Base-by-base conservation (phyloP, 2,888 invertebrate genomes). In the Stegana nigrithorax region DNA sequence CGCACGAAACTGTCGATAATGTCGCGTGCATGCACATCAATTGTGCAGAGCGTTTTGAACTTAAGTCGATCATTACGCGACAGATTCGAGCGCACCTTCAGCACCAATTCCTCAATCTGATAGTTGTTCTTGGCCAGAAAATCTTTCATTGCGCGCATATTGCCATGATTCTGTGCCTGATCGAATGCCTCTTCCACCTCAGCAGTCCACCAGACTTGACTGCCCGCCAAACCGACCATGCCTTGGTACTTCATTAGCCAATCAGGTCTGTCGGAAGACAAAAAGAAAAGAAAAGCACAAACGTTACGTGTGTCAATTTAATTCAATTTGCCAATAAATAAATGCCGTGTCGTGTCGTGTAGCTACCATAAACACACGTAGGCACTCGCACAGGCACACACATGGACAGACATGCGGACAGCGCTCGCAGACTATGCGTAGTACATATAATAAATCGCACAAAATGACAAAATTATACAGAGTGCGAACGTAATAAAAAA, bases 191-290 rank as follows among this genome's bases (percentile, higher is more conserved):
- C 93, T 81, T 97, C 97, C 0, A 96, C 95, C 84, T 97, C 96
- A 6, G 94, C 94, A 0, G 96, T 97, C 96, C 96, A 97, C 96
- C 96, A 97, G 1, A 97, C 92, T 75, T 93, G 93, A 87, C 95
- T 95, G 0, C 93, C 93, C 0, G 92, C 94, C 17, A 95, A 86
- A 68, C 92, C 90, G 47, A 94, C 90, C 94, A 94, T 94, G 57
- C 96, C 96, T 82, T 93, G 93, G 85, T 93, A 96, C 72, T 93
- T 91, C 81, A 95, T 80, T 88, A 96, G 95, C 96, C 96, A 97
- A 25, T 93, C 90, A 1, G 92, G 90, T 81, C 96, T 92, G 59
- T 50, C 7, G 26, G 19, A 61, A 53, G 55, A 75, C 72, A 72
- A 71, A 72, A 73, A 77, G 75, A 75, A 19, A 17, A 19, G n/a